phyloP scores from a whole-genome alignment of 2,888 invertebrate genomes.

The Lumbricus terrestris region DNA sequence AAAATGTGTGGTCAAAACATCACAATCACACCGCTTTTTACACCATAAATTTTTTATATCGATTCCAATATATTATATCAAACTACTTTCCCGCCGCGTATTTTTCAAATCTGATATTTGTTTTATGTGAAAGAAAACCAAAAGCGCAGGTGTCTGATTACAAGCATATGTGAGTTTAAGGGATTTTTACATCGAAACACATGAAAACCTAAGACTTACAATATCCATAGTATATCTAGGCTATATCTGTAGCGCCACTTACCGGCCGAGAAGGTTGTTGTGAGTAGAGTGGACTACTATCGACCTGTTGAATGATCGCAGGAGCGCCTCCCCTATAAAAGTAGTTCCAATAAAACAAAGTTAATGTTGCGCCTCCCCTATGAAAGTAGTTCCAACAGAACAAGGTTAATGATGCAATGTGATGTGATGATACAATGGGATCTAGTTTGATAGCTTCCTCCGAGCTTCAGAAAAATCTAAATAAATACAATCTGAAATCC shows the following conservation, averaged over 20 bases:
- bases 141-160: too few relatives aligned
- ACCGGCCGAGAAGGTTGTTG: not conserved
- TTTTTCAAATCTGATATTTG: not conserved
- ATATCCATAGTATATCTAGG: too few relatives aligned
- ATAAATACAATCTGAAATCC: too few relatives aligned
- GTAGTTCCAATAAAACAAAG: not conserved
- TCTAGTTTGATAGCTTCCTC: not conserved
- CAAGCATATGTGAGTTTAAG: too few relatives aligned
- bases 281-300: not conserved
- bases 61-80: too few relatives aligned
- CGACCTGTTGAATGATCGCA: not conserved
- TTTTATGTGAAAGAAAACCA: not conserved
- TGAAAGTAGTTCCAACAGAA: not conserved
- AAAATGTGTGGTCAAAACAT: too few relatives aligned
- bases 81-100: too few relatives aligned
- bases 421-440: not conserved
- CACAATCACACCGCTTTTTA: too few relatives aligned
- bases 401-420: not conserved
- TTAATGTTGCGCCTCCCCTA: slow-evolving; percentile 4
- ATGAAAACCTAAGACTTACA: too few relatives aligned
- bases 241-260: not conserved
- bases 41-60: too few relatives aligned
- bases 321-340: not conserved
- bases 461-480: too few relatives aligned
- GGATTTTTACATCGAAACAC: too few relatives aligned